Conservation (phyloP, 2,888 invertebrate species). For the Subacronicta megacephala region DNA sequence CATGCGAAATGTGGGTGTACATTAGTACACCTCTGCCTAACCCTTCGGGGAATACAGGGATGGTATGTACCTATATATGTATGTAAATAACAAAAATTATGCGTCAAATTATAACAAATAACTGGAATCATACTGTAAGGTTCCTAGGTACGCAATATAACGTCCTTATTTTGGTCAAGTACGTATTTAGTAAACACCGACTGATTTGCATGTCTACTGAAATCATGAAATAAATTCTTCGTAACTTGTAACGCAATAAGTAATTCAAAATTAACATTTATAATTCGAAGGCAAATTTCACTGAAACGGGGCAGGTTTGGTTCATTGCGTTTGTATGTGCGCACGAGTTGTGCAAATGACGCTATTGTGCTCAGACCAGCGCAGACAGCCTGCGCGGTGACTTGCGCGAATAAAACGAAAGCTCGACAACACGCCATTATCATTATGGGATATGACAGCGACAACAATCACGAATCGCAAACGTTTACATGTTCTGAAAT, state of each 20-base stretch:
- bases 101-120: too few relatives aligned
- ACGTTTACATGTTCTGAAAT: conserved; percentile 37
- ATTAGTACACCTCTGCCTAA: too few relatives aligned
- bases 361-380: conserved; percentile 55
- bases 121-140: too few relatives aligned
- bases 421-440: conserved; percentile 46
- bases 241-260: neutral
- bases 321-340: conserved; percentile 39
- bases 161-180: too few relatives aligned
- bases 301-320: conserved; percentile 27
- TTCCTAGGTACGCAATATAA: too few relatives aligned
- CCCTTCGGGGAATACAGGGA: too few relatives aligned
- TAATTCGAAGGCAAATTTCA: conserved; percentile 27
- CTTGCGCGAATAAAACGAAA: conserved; percentile 53
- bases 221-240: neutral
- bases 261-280: conserved; percentile 20
- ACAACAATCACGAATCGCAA: conserved; percentile 51
- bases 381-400: conserved; percentile 51
- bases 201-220: neutral
- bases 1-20: too few relatives aligned
- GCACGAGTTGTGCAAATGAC: conserved; percentile 53
- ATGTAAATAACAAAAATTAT: too few relatives aligned
- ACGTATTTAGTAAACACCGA: neutral
- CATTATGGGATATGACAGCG: conserved; percentile 55
- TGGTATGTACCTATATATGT: too few relatives aligned